Base-by-base conservation (phyloP, 2,113 vertebrate genomes). In the Archocentrus centrarchus region DNA sequence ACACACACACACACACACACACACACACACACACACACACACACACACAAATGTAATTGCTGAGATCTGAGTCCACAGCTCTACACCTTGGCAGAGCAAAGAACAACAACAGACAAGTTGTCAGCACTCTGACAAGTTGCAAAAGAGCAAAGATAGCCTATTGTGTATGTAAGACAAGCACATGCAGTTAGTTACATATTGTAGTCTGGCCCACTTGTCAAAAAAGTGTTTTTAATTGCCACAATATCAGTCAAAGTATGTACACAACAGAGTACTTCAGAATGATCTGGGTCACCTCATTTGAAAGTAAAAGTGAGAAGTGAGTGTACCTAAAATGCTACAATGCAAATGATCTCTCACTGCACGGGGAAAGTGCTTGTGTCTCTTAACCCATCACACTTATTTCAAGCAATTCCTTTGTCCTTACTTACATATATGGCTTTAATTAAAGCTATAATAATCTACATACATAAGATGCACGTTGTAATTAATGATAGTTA, bases 1-100 rank as follows among this genome's bases (percentile, higher is more conserved):
- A 47, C 14, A 47, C 60, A 1, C 32, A 0, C 15, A 1, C 22
- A 2, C 59, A 59, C 59, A 15, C 13, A 10, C 30, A 0, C 8
- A 0, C 30, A 1, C 60, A 0, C 14, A 50, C 44, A 50, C 14
- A 17, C 32, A 1, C 18, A 0, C 11, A 0, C 13, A 47, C 32
- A 35, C 27, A 1, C 58, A 2, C 59, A 60, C 6, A 47, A 1
- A 17, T 44, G 63, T 66, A 24, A 66, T 24, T 44, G 37, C 63
- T 24, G 20, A 22, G 14, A 50, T 6, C 17, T 53, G 14, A 53
- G 50, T 18, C 17, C 6, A 18, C 11, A 58, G 10, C 37, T 66
- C 39, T 66, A 1, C 6, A 44, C 13, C n/a, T 10, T 44, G n/a
- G 3, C n/a, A 24, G 20, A 41, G 37, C 0, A 7, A 3, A 11